Conservation (phyloP, 64 coral and sea anemone species). For the Stylophora pistillata region DNA sequence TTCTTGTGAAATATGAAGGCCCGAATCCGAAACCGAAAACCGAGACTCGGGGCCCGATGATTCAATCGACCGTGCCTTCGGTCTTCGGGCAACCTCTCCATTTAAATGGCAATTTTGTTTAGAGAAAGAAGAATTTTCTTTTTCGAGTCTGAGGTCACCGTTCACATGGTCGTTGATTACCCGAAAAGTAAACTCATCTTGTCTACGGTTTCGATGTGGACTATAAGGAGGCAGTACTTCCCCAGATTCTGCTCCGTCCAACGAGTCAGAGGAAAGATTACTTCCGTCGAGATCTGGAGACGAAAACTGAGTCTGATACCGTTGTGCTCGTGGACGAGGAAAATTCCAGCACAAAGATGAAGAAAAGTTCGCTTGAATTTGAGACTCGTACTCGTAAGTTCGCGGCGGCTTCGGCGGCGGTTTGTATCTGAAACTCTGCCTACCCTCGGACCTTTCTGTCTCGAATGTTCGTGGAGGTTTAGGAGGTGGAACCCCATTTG, state of each 20-base stretch:
- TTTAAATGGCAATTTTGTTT: not conserved
- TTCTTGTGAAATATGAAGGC: conserved; percentile 37
- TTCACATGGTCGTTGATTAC: not conserved
- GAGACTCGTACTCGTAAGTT: conserved; percentile 58
- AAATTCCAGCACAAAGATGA: conserved; percentile 44
- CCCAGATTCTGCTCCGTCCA: conserved; percentile 21
- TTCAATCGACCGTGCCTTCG: conserved; percentile 1
- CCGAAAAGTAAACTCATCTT: not conserved
- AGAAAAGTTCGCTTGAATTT: conserved; percentile 51
- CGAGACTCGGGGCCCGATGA: conserved; percentile 26
- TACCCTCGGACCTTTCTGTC: conserved; percentile 43
- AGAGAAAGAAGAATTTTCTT: not conserved
- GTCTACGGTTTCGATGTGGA: not conserved
- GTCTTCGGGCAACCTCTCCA: conserved; percentile 3
- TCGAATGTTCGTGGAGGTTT: conserved; percentile 74
- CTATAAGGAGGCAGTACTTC: conserved; percentile 15
- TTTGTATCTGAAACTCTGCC: conserved; percentile 49
- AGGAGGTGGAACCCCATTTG: conserved; percentile 18
- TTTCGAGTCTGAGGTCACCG: not conserved
- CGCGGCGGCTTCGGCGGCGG: conserved; percentile 62
- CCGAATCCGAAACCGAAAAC: conserved; percentile 28
- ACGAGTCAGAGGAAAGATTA: not conserved
- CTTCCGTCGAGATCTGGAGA: conserved; percentile 3
- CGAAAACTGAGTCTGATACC: conserved; percentile 7
- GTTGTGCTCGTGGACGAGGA: conserved; percentile 5